Conservation (phyloP, 2,888 invertebrate genomes). For the Gymnoscelis rufifasciata region DNA sequence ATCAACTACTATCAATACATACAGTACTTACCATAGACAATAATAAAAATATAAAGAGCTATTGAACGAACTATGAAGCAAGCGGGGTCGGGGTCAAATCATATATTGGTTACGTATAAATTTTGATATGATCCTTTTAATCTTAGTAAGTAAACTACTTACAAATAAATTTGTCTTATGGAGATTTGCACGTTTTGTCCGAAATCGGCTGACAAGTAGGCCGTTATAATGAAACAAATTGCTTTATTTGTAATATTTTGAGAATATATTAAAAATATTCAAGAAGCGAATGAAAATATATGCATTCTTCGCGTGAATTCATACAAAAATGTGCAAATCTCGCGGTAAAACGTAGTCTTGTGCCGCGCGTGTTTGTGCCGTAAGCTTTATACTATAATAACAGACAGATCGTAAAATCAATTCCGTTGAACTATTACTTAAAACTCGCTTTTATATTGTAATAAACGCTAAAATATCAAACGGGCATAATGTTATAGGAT, state of each 20-base stretch:
- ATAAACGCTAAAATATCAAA: constrained; percentile 15
- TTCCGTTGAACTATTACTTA: constrained; percentile 37
- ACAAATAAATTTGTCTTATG: constrained; percentile 38
- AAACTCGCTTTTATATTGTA: constrained; percentile 23
- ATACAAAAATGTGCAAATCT: constrained; percentile 17
- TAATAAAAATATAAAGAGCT: constrained; percentile 51
- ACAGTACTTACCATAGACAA: constrained; percentile 53
- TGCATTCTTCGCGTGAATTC: not conserved
- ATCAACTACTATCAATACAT: constrained; percentile 68
- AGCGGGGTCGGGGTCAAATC: constrained; percentile 50
- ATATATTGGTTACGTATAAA: constrained; percentile 71
- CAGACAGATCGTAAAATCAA: constrained; percentile 47
- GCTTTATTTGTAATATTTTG: not conserved
- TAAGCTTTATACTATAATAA: constrained; percentile 41
- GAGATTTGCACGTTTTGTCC: constrained; percentile 27
- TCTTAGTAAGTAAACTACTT: constrained; percentile 54
- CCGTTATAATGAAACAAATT: constrained; percentile 10
- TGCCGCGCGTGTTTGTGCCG: constrained; percentile 53
- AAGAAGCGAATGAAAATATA: no score
- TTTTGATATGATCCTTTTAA: constrained; percentile 74
- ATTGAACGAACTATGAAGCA: constrained; percentile 54
- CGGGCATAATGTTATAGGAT: not conserved
- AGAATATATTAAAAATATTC: no score
- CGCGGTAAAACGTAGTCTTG: constrained; percentile 35
- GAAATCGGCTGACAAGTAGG: constrained; percentile 1